phyloP scores from a whole-genome alignment of 2,888 invertebrate species.

The Melangyna quadrimaculata region DNA sequence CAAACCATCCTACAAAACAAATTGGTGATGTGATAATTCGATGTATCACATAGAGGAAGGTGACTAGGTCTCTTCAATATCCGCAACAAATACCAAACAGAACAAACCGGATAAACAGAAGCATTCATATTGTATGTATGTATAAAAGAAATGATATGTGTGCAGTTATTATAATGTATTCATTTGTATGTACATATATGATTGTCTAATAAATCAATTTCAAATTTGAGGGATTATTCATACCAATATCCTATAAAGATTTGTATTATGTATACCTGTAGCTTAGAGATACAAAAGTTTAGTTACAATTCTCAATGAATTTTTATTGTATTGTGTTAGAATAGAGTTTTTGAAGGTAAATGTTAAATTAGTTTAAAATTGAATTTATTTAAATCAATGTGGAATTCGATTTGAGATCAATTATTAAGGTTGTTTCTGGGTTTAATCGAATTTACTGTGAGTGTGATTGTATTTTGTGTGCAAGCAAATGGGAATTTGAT shows the following conservation, averaged over 20 bases:
- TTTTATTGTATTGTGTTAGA: neutral
- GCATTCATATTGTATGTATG: too few relatives aligned
- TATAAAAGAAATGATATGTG: too few relatives aligned
- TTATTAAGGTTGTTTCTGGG: neutral
- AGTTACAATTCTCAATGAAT: neutral
- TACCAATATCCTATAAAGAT: neutral
- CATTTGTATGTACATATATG: too few relatives aligned
- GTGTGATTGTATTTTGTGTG: neutral
- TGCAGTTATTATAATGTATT: too few relatives aligned
- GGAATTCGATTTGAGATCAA: neutral
- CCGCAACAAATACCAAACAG: too few relatives aligned
- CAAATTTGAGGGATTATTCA: neutral
- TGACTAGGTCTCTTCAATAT: too few relatives aligned
- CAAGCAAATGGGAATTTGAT: neutral
- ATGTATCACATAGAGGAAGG: too few relatives aligned
- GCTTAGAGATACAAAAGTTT: neutral
- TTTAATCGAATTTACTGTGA: neutral
- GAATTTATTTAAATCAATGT: neutral
- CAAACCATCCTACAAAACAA: too few relatives aligned
- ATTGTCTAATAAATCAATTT: neutral
- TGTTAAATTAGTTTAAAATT: neutral
- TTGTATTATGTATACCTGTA: too few relatives aligned
- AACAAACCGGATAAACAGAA: too few relatives aligned
- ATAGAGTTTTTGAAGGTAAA: neutral
- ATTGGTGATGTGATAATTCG: too few relatives aligned